Conservation (phyloP, 2,888 invertebrate species). For the Caenorhabditis becei region DNA sequence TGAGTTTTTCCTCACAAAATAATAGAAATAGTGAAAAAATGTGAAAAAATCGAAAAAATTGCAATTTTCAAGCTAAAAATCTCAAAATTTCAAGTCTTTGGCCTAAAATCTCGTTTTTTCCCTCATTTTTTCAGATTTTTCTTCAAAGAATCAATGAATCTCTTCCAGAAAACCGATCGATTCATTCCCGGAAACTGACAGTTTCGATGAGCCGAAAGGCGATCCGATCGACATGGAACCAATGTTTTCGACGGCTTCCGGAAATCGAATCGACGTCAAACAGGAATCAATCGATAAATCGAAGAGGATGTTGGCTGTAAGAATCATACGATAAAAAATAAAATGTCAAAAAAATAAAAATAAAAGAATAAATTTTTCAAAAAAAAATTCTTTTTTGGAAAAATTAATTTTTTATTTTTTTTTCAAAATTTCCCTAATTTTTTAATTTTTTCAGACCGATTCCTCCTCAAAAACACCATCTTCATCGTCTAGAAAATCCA, state of each 20-base stretch:
- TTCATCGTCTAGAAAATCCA: not conserved
- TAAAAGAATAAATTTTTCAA: too few species aligned
- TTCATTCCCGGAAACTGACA: conserved; percentile 38
- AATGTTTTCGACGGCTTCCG: conserved; percentile 55
- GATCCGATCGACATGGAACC: conserved; percentile 47
- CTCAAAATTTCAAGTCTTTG: too few species aligned
- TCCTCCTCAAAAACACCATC: not conserved
- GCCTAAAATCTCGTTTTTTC: too few species aligned
- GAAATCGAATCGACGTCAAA: conserved; percentile 49
- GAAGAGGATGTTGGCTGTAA: conserved; percentile 39
- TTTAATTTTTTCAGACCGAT: not conserved
- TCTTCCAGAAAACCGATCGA: not conserved
- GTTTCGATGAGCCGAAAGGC: conserved; percentile 61
- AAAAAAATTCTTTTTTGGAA: too few species aligned
- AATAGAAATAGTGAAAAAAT: too few species aligned
- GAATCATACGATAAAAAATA: not conserved
- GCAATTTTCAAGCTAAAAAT: too few species aligned
- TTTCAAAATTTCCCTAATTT: not conserved
- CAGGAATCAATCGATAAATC: conserved; percentile 53
- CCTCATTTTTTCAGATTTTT: not conserved
- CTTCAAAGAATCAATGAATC: not conserved
- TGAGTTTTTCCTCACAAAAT: too few species aligned
- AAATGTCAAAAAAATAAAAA: too few species aligned
- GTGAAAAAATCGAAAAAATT: too few species aligned
- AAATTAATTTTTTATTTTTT: too few species aligned